Base-by-base conservation (phyloP, 2,113 vertebrate genomes). In the Catharus fuscescens region DNA sequence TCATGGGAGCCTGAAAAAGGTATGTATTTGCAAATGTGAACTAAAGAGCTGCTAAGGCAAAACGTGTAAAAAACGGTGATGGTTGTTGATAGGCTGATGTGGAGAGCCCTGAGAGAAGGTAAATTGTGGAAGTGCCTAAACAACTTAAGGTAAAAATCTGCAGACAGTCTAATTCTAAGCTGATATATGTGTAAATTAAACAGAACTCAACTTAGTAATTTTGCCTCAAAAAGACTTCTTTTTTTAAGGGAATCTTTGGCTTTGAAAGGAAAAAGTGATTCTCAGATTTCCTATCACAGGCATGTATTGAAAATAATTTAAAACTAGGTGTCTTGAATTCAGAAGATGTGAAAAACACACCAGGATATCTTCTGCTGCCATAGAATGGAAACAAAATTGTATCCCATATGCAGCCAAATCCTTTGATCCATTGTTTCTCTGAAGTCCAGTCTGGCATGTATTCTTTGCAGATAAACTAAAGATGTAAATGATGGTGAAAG, bases 1-100 rank as follows among this genome's bases (percentile, higher is more conserved):
- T 53, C 95, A 92, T 21, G 8, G 42, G 21, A 91, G 48, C 66
- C 85, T 96, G 42, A 74, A 59, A 50, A 94, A 95, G 93, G 94
- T 95, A 93, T 16, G 67, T 7, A 21, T 59, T 69, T 76, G 34
- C 21, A 74, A 40, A n/a, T 82, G 19, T 24, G 36, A 84, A 18
- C 20, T 69, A 5, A 53, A 60, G 62, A 83, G 18, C 9, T 84
- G 10, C 18, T 69, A 45, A 65, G 38, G 60, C 32, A 80, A 84
- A 88, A 61, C 3, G 29, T 60, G 32, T 76, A 25, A 70, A 67
- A 83, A 62, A 13, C 21, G 9, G 7, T 45, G 24, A 48, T 52
- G 34, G 48, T 7, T 88, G 38, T 38, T 56, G 53, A 24, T 32
- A 70, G 45, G 34, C 21, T 84, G 31, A 52, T 59, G n/a, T 32